phyloP scores from a whole-genome alignment of 2,888 invertebrate species.

The Euphydryas editha region DNA sequence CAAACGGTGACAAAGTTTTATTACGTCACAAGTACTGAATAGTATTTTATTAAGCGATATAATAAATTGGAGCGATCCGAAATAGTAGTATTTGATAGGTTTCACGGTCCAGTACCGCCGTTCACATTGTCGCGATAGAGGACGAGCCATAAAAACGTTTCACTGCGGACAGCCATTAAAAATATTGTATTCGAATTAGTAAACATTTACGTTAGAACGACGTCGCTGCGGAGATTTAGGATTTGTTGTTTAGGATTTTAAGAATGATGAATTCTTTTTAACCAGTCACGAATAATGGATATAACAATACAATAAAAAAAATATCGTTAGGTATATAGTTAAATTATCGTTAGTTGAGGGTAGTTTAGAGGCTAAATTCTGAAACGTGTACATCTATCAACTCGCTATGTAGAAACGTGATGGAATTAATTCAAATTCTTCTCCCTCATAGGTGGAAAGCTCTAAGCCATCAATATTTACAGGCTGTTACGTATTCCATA shows the following conservation, averaged over 20 bases:
- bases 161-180: slow-evolving; percentile 9
- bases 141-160: neutral
- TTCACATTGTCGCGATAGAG: slow-evolving; percentile 13
- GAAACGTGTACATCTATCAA: too few species aligned
- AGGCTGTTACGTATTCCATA: too few species aligned
- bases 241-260: neutral
- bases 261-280: neutral
- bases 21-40: slow-evolving; percentile 4
- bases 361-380: too few species aligned
- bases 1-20: slow-evolving; percentile 2
- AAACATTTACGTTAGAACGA: slow-evolving; percentile 2
- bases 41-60: slow-evolving; percentile 14
- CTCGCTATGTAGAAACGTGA: too few species aligned
- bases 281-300: too few species aligned
- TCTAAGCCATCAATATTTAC: too few species aligned
- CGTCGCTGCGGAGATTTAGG: neutral
- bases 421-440: too few species aligned
- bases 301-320: too few species aligned
- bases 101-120: slow-evolving; percentile 18
- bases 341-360: too few species aligned
- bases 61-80: slow-evolving; percentile 21
- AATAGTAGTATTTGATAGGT: slow-evolving; percentile 20
- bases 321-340: too few species aligned
- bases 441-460: too few species aligned
- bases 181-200: slow-evolving; percentile 7